A percentile compares a stretch with the other conserved stretches of the same genome.
These are phyloP conservation scores for Sclerurus mexicanus DNA, from an alignment of 2,113 vertebrate genomes.

Conservation along the genomic window DNA sequence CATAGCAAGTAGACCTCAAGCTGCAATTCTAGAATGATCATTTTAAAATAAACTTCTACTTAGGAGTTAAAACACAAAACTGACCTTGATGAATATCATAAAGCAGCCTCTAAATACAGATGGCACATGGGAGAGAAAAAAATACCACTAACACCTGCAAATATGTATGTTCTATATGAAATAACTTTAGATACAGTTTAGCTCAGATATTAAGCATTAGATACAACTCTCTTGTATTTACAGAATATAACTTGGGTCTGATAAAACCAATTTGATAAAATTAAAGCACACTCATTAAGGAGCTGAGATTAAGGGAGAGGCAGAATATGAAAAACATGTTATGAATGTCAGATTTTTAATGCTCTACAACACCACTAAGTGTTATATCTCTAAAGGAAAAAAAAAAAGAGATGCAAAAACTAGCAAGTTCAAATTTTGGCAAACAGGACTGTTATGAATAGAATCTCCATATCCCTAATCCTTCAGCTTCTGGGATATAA, in stretches of 20 bases:
- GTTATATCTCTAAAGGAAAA: neutral
- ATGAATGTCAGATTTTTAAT: neutral
- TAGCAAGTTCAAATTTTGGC: neutral
- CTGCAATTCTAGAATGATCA: neutral
- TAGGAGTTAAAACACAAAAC: neutral
- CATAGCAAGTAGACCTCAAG: neutral
- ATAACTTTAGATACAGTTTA: neutral
- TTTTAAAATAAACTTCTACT: neutral
- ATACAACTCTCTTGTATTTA: neutral
- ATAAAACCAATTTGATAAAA: neutral
- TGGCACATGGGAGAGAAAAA: neutral
- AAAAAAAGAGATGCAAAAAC: neutral
- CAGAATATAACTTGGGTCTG: neutral
- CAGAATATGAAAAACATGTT: neutral
- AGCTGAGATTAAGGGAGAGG: neutral
- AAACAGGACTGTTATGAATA: neutral
- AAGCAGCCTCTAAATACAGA: neutral
- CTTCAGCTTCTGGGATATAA: neutral
- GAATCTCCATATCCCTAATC: neutral
- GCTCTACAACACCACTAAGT: neutral
- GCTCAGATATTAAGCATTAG: neutral
- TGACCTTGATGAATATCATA: neutral
- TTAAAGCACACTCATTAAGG: neutral
- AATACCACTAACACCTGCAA: neutral
- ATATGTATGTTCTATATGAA: accelerated